Conservation (phyloP, 2,797 vertebrate species). For the Thamnophis elegans region DNA sequence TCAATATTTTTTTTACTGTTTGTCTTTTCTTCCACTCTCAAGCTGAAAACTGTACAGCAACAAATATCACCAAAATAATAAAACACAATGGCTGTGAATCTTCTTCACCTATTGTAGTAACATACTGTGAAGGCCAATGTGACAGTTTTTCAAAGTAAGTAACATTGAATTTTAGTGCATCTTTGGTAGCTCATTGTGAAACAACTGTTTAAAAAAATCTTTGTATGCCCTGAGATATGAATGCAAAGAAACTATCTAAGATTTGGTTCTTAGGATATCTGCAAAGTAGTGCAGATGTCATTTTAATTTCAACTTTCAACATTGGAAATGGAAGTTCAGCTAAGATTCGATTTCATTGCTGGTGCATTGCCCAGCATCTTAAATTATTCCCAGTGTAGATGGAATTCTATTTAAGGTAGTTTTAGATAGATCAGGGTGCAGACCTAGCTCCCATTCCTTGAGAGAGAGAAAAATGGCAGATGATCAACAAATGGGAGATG, state of each 20-base stretch:
- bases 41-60: constrained; percentile 38
- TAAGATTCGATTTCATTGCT: background rate
- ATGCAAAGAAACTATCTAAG: background rate
- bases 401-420: background rate
- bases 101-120: constrained; percentile 51
- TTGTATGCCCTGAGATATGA: background rate
- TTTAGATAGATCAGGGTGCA: background rate
- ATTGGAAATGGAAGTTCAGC: background rate
- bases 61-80: constrained; percentile 43
- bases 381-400: background rate
- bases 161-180: background rate
- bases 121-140: constrained; percentile 73
- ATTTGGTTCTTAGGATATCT: background rate
- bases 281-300: background rate
- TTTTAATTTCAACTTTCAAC: background rate
- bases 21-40: background rate
- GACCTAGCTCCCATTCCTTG: background rate
- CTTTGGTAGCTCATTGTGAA: background rate
- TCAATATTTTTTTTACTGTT: constrained; percentile 17
- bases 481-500: background rate
- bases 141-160: constrained; percentile 66
- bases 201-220: background rate
- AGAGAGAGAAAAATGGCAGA: background rate
- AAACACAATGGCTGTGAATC: constrained; percentile 60
- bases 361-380: background rate